Percentiles rank a stretch among this genome's conserved stretches.
These are phyloP conservation scores for Eumeta japonica DNA, from an alignment of 1,140 invertebrate species.

Conservation along the genomic window DNA sequence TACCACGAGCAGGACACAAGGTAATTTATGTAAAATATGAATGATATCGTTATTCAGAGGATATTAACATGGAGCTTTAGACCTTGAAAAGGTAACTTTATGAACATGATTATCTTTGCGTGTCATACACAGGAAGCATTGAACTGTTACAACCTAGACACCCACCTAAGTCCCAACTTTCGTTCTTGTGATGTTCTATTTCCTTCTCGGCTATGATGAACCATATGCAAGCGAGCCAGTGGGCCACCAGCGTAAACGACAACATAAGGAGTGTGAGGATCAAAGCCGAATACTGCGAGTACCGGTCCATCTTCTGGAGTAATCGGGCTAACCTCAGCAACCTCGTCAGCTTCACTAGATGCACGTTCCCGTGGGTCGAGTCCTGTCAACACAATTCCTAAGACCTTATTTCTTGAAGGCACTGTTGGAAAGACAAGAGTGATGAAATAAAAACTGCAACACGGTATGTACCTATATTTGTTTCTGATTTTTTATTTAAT, in stretches of 20 bases:
- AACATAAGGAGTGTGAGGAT: conserved; percentile 95
- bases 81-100: no score
- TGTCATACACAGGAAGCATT: neutral
- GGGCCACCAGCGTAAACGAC: conserved; percentile 92
- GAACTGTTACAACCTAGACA: neutral
- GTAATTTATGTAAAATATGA: no score
- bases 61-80: no score
- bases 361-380: conserved; percentile 76
- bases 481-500: no score
- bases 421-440: no score
- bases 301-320: conserved; percentile 95
- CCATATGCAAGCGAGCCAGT: conserved; percentile 99
- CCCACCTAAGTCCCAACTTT: conserved; percentile 74
- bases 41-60: no score
- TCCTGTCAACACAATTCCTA: conserved; percentile 53
- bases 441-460: no score
- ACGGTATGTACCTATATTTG: no score
- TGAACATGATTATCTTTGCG: no score
- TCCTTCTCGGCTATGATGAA: conserved; percentile 95
- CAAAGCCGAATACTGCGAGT: conserved; percentile 94
- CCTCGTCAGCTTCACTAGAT: conserved; percentile 93
- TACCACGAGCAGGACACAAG: no score
- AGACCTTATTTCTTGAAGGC: neutral
- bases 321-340: conserved; percentile 87
- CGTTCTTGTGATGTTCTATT: conserved; percentile 65